phyloP scores from a whole-genome alignment of 2,888 invertebrate species.

The Pyrochroa serraticornis region DNA sequence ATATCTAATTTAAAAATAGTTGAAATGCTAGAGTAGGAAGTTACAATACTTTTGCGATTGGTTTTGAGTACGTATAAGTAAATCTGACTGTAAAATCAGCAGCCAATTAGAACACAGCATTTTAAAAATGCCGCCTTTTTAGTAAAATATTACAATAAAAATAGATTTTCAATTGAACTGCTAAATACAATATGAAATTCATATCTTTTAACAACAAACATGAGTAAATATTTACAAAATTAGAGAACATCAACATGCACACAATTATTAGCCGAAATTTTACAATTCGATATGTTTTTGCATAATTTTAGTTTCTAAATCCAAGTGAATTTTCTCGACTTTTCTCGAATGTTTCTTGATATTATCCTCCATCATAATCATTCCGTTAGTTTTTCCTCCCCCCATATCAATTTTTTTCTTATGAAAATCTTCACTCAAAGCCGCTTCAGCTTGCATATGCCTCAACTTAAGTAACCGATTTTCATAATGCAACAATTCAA shows the following conservation, averaged over 20 bases:
- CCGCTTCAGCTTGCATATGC: slow-evolving; percentile 81
- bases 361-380: slow-evolving; percentile 72
- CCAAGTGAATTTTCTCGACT: slow-evolving; percentile 83
- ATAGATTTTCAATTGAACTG: too few relatives aligned
- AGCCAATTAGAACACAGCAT: too few relatives aligned
- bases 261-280: slow-evolving; percentile 35
- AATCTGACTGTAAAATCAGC: too few relatives aligned
- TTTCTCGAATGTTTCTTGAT: slow-evolving; percentile 85
- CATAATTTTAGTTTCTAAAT: slow-evolving; percentile 78
- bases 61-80: too few relatives aligned
- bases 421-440: slow-evolving; percentile 71
- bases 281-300: slow-evolving; percentile 78
- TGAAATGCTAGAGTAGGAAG: too few relatives aligned
- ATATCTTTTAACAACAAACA: too few relatives aligned
- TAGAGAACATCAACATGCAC: neutral
- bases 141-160: too few relatives aligned
- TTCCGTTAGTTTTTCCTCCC: slow-evolving; percentile 68
- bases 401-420: slow-evolving; percentile 65
- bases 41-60: too few relatives aligned
- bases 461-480: slow-evolving; percentile 82
- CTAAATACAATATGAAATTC: too few relatives aligned
- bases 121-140: too few relatives aligned
- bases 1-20: too few relatives aligned
- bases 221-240: slow-evolving; percentile 7
- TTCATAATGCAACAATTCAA: slow-evolving; percentile 87